Conservation (phyloP, 2,113 vertebrate genomes). For the Chionodraco myersi region DNA sequence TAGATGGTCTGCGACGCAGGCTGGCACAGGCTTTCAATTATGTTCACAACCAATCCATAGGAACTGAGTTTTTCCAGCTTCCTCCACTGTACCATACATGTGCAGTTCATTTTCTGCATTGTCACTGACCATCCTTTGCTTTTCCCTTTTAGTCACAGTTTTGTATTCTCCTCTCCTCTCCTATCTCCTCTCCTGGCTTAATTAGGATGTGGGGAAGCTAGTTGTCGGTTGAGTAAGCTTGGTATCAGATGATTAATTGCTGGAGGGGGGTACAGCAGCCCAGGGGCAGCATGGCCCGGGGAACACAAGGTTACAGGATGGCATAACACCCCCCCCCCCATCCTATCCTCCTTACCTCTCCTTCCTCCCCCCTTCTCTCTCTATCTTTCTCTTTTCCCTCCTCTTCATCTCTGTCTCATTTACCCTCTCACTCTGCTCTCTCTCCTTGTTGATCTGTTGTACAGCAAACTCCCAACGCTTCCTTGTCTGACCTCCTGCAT, state of each 20-base stretch:
- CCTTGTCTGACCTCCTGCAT: slow-evolving; percentile 60
- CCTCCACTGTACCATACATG: background rate
- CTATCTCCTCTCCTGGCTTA: slow-evolving; percentile 67
- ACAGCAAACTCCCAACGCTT: slow-evolving; percentile 59
- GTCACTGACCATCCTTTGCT: slow-evolving; percentile 40
- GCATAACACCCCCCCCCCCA: slow-evolving; percentile 20
- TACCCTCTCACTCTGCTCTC: slow-evolving; percentile 48
- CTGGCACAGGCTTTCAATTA: slow-evolving; percentile 77
- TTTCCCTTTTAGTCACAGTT: slow-evolving; percentile 25
- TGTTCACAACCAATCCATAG: slow-evolving; percentile 64
- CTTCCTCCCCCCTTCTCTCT: background rate
- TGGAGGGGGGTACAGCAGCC: slow-evolving; percentile 74
- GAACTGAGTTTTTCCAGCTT: slow-evolving; percentile 41
- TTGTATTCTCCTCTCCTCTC: background rate
- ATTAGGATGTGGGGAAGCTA: slow-evolving; percentile 83
- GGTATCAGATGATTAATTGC: slow-evolving; percentile 88
- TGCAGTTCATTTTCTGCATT: slow-evolving; percentile 26
- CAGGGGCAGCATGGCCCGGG: slow-evolving; percentile 72
- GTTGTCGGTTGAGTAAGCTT: slow-evolving; percentile 83
- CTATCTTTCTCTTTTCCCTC: background rate
- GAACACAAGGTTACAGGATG: slow-evolving; percentile 82
- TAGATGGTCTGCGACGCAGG: slow-evolving; percentile 68
- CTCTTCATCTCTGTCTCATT: slow-evolving; percentile 77
- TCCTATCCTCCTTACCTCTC: background rate
- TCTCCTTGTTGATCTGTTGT: slow-evolving; percentile 71